phyloP scores from a whole-genome alignment of 1,140 invertebrate genomes.

The Drosophila orena region DNA sequence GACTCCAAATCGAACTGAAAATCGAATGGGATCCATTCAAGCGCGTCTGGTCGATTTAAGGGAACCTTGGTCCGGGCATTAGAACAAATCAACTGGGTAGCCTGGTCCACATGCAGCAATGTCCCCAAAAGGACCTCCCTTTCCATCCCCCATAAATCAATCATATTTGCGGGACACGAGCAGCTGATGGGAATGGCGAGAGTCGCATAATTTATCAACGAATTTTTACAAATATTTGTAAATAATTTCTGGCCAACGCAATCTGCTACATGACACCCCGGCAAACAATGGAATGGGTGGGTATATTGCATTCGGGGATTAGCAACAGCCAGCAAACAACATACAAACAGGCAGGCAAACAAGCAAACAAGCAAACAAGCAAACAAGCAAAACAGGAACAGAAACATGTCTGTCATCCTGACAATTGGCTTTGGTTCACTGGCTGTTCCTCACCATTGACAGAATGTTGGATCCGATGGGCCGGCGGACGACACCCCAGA shows the following conservation, averaged over 20 bases:
- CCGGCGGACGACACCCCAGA: background rate
- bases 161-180: slow-evolving; percentile 56
- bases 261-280: slow-evolving; percentile 67
- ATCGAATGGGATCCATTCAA: slow-evolving; percentile 46
- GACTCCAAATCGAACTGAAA: slow-evolving; percentile 26
- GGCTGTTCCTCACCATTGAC: slow-evolving; percentile 37
- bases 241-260: slow-evolving; percentile 70
- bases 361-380: slow-evolving; percentile 11
- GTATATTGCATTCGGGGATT: slow-evolving; percentile 57
- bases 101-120: slow-evolving; percentile 8
- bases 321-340: slow-evolving; percentile 57
- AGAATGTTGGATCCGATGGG: slow-evolving; percentile 8
- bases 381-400: slow-evolving; percentile 33
- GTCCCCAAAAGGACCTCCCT: slow-evolving; percentile 17
- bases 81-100: slow-evolving; percentile 22
- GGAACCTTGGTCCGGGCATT: slow-evolving; percentile 51
- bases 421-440: slow-evolving; percentile 70
- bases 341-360: slow-evolving; percentile 44
- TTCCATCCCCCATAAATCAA: slow-evolving; percentile 63
- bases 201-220: slow-evolving; percentile 66
- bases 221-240: slow-evolving; percentile 80
- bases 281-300: slow-evolving; percentile 8
- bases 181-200: background rate
- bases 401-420: slow-evolving; percentile 73
- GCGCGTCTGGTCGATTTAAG: slow-evolving; percentile 14